Percentiles rank a stretch among this genome's conserved stretches.
Conservation (phyloP, 1,140 invertebrate genomes). For the Macrosteles quadrilineatus region DNA sequence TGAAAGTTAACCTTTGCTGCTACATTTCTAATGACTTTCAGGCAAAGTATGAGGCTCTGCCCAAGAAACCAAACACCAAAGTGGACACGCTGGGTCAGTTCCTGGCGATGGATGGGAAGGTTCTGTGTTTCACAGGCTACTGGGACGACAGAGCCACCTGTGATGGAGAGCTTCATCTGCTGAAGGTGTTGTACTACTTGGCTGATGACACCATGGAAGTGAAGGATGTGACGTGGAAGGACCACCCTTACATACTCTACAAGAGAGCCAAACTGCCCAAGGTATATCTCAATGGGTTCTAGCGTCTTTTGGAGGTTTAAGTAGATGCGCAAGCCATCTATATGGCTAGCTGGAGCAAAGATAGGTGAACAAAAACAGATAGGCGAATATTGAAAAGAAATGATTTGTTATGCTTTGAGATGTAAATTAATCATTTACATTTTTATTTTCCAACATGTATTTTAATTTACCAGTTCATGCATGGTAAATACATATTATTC, state of each 20-base stretch:
- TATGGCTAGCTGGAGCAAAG: no score
- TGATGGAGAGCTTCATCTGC: constrained; percentile 70
- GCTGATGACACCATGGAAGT: constrained; percentile 89
- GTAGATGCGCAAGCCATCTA: no score
- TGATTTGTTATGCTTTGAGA: no score
- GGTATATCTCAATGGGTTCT: constrained; percentile 49
- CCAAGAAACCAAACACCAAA: constrained; percentile 25
- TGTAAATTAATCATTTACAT: no score
- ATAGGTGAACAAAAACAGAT: no score
- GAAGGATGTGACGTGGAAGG: constrained; percentile 60
- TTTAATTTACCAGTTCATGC: no score
- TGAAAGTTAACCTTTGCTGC: no score
- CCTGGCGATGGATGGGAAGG: constrained; percentile 71
- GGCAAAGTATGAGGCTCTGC: constrained; percentile 44
- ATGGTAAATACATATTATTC: no score
- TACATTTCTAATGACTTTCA: neutral
- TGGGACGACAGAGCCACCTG: constrained; percentile 83
- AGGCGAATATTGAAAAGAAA: no score
- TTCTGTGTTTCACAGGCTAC: constrained; percentile 82
- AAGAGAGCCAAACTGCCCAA: constrained; percentile 81
- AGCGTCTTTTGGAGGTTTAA: constrained; percentile 3
- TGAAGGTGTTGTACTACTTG: constrained; percentile 81
- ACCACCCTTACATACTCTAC: constrained; percentile 50
- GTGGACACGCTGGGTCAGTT: constrained; percentile 66
- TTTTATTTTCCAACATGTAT: no score